Percentiles rank a stretch among this genome's conserved stretches.
Conservation (phyloP, 2,113 vertebrate species). For the Microcebus jonahi region DNA sequence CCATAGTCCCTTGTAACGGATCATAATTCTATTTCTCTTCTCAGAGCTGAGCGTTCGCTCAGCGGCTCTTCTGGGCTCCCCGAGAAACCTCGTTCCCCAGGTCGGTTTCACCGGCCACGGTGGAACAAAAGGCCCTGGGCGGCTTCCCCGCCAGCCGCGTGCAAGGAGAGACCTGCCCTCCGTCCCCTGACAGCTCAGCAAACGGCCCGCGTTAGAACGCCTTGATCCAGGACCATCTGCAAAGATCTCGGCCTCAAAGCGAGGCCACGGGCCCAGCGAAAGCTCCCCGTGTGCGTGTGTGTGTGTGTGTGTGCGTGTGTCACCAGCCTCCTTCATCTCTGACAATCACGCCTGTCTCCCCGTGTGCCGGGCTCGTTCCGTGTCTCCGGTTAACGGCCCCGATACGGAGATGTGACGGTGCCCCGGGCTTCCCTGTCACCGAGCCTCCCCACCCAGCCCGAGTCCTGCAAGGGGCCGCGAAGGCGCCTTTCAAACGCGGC, state of each 20-base stretch:
- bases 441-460: slow-evolving; percentile 86
- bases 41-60: slow-evolving; percentile 48
- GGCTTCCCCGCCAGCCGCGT: slow-evolving; percentile 73
- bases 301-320: slow-evolving; percentile 84
- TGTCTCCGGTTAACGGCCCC: slow-evolving; percentile 92
- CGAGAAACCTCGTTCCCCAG: slow-evolving; percentile 70
- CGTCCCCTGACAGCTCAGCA: slow-evolving; percentile 85
- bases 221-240: slow-evolving; percentile 91
- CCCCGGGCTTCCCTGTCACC: slow-evolving; percentile 89
- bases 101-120: slow-evolving; percentile 83
- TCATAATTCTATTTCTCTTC: neutral
- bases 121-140: slow-evolving; percentile 81
- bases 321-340: slow-evolving; percentile 89
- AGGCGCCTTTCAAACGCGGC: slow-evolving; percentile 86
- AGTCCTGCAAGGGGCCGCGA: slow-evolving; percentile 90
- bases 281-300: slow-evolving; percentile 91
- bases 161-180: slow-evolving; percentile 82
- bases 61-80: slow-evolving; percentile 39
- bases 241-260: slow-evolving; percentile 86
- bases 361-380: slow-evolving; percentile 79
- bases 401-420: slow-evolving; percentile 90
- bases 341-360: slow-evolving; percentile 91
- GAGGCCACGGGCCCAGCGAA: slow-evolving; percentile 82
- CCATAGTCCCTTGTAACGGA: no score
- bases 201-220: slow-evolving; percentile 85